Evolutionary conservation across 2,113 vertebrate species (phyloP).

Genomic region (Nerophis lumbriciformis): DNA sequence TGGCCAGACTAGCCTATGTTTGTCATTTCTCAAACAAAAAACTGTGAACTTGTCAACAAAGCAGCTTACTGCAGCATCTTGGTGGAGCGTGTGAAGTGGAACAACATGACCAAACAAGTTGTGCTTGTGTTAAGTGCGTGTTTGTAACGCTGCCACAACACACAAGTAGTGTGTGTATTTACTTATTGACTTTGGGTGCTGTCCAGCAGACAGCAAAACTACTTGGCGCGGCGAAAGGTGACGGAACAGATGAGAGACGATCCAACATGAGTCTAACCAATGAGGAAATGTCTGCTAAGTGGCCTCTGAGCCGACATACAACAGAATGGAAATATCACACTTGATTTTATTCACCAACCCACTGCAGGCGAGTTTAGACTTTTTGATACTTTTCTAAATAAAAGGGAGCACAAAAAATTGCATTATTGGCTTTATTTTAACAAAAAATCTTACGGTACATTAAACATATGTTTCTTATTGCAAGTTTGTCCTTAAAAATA

Average conservation of each 20-base stretch:
- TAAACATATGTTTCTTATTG: no score
- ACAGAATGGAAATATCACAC: slow-evolving; percentile 51
- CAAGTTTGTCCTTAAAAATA: no score
- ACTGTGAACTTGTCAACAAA: no score
- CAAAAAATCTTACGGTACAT: no score
- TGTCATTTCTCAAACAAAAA: no score
- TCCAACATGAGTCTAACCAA: slow-evolving; percentile 49
- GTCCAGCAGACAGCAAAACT: slow-evolving; percentile 65
- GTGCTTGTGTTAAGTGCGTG: slow-evolving; percentile 38
- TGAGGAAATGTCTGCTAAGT: slow-evolving; percentile 63
- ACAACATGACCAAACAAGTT: slow-evolving; percentile 38
- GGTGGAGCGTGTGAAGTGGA: slow-evolving; percentile 20
- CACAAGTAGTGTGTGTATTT: slow-evolving; percentile 58
- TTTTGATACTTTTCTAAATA: no score
- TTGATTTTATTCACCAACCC: slow-evolving; percentile 19
- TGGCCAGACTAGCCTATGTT: no score
- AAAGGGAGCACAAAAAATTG: no score
- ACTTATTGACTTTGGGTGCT: slow-evolving; percentile 61
- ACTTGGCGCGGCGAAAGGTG: slow-evolving; percentile 45
- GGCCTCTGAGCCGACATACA: slow-evolving; percentile 31
- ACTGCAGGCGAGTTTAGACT: slow-evolving; percentile 19
- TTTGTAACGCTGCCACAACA: slow-evolving; percentile 36
- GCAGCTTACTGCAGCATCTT: slow-evolving; percentile 1
- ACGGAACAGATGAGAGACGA: slow-evolving; percentile 52
- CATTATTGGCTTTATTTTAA: no score